Base-by-base conservation (phyloP, 1,140 invertebrate species). In the Paraescarpia echinospica region DNA sequence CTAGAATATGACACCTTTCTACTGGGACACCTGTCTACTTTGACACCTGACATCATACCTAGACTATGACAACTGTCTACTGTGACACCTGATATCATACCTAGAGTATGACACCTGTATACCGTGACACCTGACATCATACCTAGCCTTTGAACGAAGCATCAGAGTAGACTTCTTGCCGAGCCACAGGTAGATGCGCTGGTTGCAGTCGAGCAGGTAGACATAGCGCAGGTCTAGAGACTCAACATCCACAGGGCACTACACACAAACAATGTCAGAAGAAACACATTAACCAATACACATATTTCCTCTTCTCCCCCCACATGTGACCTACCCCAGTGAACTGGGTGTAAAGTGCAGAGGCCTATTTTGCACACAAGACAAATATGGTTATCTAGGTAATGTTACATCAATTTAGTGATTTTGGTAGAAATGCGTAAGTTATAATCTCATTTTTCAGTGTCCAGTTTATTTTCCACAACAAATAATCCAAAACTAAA, bases 161-260 rank as follows among this genome's bases (percentile, higher is more conserved):
- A 99, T 99, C 94, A 98, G 99, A 96, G 99, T 99, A 0, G 98
- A 97, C 94, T 97, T 98, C 93, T 97, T 98, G 22, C 99, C 97
- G 77, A 95, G 94, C 99, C 99, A 99, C 93, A 99, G 97, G 95
- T 97, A 99, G 93, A 99, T 98, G 94, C 97, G 97, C 91, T 97
- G 97, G 12, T 98, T 98, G 92, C 97, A 97, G 95, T 99, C 99
- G 31, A 99, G 95, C 27, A 99, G 96, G 96, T 99, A 99, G 0
- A 99, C 98, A 96, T 97, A 98, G 93, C 98, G 96, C 0, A 98
- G 97, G 97, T 99, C 99, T 89, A 99, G 96, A 0, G 98, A 98
- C 59, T 97, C 96, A 0, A 96, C 95, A 34, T 95, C 94, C 31
- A 98, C 96, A 0, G 97, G 94, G 91, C 94, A 93, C 95, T 95